These are phyloP conservation scores for Upupa epops DNA, from an alignment of 2,113 vertebrate genomes.

Conservation along the genomic window DNA sequence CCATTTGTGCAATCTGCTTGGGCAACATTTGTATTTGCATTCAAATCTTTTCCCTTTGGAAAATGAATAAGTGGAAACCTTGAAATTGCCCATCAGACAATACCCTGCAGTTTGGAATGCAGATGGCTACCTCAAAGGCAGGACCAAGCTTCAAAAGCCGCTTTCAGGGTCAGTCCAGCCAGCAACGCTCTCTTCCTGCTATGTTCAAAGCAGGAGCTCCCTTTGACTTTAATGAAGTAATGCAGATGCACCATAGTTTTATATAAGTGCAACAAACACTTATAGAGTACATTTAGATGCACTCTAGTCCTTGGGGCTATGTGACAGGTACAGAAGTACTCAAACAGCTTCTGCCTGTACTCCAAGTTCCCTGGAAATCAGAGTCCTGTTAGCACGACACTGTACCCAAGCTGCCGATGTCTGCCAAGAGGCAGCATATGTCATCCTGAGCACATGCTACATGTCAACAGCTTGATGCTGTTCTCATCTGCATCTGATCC, in stretches of 20 bases:
- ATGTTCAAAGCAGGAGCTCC: not conserved
- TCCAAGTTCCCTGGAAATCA: not conserved
- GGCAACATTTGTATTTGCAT: conserved; percentile 56
- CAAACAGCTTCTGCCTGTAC: not conserved
- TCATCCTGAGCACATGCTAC: not conserved
- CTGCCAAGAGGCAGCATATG: not conserved
- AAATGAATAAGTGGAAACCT: conserved; percentile 28
- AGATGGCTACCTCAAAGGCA: conserved; percentile 16
- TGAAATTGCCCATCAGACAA: conserved; percentile 17
- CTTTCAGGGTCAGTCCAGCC: not conserved
- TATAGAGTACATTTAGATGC: not conserved
- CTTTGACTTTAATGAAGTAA: not conserved
- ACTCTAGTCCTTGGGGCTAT: not conserved
- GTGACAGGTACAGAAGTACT: not conserved
- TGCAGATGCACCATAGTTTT: not conserved
- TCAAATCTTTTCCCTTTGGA: conserved; percentile 25
- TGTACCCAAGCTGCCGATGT: not conserved
- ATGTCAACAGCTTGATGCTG: not conserved
- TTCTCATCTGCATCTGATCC: not conserved
- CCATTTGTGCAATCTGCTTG: conserved; percentile 51
- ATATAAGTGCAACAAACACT: not conserved
- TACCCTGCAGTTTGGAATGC: not conserved
- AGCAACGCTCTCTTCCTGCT: not conserved
- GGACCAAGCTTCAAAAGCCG: not conserved
- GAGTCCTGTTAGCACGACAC: not conserved